These are phyloP conservation scores for Xanthorhoe designata DNA, from an alignment of 2,888 invertebrate genomes.

Conservation along the genomic window DNA sequence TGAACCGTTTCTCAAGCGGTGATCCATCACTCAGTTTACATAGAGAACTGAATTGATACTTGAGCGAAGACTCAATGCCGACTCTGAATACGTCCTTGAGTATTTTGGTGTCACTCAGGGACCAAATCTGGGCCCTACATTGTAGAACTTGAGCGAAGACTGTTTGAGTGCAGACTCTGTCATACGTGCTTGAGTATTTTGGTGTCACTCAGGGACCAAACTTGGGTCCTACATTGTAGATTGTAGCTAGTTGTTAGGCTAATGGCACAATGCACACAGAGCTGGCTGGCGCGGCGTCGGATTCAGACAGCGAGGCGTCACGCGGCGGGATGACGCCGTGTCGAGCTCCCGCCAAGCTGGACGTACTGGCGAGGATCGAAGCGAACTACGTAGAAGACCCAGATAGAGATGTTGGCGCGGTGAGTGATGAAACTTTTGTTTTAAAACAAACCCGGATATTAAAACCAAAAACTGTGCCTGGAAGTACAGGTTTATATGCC, in stretches of 20 bases:
- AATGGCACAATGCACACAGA: constrained; percentile 56
- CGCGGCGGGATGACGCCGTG: constrained; percentile 61
- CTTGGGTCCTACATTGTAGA: background rate
- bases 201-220: background rate
- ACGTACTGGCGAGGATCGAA: constrained; percentile 63
- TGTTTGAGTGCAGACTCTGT: background rate
- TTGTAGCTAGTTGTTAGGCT: constrained; percentile 38
- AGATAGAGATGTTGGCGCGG: constrained; percentile 82
- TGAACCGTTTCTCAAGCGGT: too few species aligned
- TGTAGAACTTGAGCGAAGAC: background rate
- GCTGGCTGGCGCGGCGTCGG: constrained; percentile 77
- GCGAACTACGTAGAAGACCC: constrained; percentile 76
- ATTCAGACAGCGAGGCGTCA: constrained; percentile 77
- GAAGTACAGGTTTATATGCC: too few species aligned
- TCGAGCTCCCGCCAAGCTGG: constrained; percentile 47
- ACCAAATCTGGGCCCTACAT: background rate
- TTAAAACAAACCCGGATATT: too few species aligned
- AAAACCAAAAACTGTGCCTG: too few species aligned
- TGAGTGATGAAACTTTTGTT: constrained; percentile 66
- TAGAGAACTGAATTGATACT: too few species aligned
- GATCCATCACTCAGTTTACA: too few species aligned
- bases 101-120: too few species aligned
- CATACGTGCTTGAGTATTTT: background rate
- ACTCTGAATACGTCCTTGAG: too few species aligned
- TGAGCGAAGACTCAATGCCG: too few species aligned